Evolutionary conservation across 2,113 vertebrate species (phyloP), one percentile per base, ranked within the genome.

Genomic region (Mesitornis unicolor): DNA sequence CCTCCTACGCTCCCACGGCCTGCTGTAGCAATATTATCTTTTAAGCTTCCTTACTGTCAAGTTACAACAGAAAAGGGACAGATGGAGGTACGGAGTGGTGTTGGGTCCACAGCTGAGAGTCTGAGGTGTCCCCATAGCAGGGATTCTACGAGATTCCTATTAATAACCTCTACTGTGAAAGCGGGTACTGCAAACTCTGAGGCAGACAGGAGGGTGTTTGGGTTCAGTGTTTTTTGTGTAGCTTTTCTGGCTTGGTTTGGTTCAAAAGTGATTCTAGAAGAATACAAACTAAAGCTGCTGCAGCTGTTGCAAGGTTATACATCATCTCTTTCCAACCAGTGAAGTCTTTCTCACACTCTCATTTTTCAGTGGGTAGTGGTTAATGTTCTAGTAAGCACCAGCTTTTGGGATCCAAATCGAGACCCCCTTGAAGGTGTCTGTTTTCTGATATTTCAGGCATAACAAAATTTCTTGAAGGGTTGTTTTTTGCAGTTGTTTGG

Each of bases 1-100:
- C 99, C 99, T 31, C 99, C 99, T 26, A 99, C 99, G 3, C 98
- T 99, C 36, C 99, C 99, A 43, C 98, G 99, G 20, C 99, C 99
- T 8, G 99, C 99, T 1, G 98, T 99, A 57, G 98, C 98, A 28
- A 95, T 99, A 90, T 95, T 99, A 79, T 95, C 99, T 61, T 99
- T 99, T 94, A 97, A 98, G 35, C 98, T 99, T 76, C 99, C 99
- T 13, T 98, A 99, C 74, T 99, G 99, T 91, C 99, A 99, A 97
- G 98, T 95, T 60, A 38, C 96, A 84, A 99, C 99, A 50, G 99
- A 99, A 93, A 99, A 99, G 91, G 99, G 99, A 16, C 99, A 99
- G 95, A 99, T 99, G 99, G 99, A 99, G 99, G 99, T 99, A 98
- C 24, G 91, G 82, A 63, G 40, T 61, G 38, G 38, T 77, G 71